Evolutionary conservation across 2,888 invertebrate species (phyloP).

Genomic region (Melipona bicolor): DNA sequence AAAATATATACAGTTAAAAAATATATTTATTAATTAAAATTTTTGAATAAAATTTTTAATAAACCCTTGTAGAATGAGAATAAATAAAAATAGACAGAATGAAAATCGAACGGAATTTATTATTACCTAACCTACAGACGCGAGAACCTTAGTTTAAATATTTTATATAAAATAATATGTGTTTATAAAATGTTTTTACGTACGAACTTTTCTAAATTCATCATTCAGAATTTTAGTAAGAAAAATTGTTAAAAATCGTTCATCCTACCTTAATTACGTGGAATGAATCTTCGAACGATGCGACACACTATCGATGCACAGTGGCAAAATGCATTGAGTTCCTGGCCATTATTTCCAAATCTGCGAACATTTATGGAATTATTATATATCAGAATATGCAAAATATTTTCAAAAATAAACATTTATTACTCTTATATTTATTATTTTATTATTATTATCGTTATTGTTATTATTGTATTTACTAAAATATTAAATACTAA

Average conservation of each 20-base stretch:
- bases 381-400: no score
- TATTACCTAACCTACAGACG: neutral
- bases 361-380: no score
- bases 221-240: neutral
- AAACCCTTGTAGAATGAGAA: no score
- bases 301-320: neutral
- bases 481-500: no score
- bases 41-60: no score
- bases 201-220: neutral
- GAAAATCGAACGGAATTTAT: neutral
- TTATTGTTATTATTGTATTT: no score
- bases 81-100: neutral
- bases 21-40: neutral
- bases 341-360: constrained; percentile 11
- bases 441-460: no score
- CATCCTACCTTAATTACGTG: constrained; percentile 10
- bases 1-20: no score
- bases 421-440: no score
- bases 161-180: neutral
- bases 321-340: no score
- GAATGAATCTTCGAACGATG: neutral
- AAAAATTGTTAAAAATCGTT: constrained; percentile 1
- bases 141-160: constrained; percentile 8
- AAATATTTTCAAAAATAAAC: no score
- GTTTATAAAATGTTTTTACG: constrained; percentile 6